phyloP scores from a whole-genome alignment of 2,888 invertebrate species.

The Eilema griseolum region DNA sequence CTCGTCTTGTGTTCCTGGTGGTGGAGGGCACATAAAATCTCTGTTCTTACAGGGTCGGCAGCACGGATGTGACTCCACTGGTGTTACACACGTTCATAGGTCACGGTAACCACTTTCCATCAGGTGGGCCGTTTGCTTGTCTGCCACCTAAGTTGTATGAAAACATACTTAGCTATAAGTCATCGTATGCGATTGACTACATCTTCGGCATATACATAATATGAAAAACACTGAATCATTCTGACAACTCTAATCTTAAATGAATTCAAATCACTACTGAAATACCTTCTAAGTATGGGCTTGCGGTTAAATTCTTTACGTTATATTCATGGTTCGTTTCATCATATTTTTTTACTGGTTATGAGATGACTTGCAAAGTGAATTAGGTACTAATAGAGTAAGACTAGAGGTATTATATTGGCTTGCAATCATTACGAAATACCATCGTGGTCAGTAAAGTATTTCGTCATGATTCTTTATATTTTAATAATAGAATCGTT shows the following conservation, averaged over 20 bases:
- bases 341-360: background rate
- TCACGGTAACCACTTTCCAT: too few species aligned
- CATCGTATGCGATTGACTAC: background rate
- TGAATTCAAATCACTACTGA: constrained; percentile 4
- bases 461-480: background rate
- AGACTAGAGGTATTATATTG: background rate
- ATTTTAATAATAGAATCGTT: background rate
- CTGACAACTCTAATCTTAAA: background rate
- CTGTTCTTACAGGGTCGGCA: too few species aligned
- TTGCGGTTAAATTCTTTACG: background rate
- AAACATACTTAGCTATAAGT: background rate
- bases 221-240: background rate
- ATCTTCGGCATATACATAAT: background rate
- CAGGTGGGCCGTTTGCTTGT: too few species aligned
- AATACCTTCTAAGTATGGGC: background rate
- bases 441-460: background rate
- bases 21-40: too few species aligned
- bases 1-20: too few species aligned
- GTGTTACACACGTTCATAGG: too few species aligned
- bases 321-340: constrained; percentile 1
- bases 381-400: background rate
- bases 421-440: constrained; percentile 3
- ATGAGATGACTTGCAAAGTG: background rate
- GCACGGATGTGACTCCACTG: too few species aligned
- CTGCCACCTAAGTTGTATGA: too few species aligned